phyloP scores from a whole-genome alignment of 2,797 vertebrate genomes.

The Helarctos malayanus region DNA sequence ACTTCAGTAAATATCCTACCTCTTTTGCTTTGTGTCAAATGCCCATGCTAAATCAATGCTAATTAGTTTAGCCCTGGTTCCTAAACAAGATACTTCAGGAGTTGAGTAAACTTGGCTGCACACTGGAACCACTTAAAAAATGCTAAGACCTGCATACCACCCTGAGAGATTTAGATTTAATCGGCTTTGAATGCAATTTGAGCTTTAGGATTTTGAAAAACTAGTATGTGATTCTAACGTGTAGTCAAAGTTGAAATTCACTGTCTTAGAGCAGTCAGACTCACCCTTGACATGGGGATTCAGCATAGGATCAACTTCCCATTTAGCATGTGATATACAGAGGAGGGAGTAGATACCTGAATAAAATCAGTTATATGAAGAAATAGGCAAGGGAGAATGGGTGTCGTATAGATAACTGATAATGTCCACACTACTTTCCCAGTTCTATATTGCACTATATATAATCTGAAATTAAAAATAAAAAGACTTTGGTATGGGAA shows the following conservation, averaged over 20 bases:
- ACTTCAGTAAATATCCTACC: neutral
- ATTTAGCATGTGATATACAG: neutral
- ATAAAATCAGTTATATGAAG: conserved; percentile 13
- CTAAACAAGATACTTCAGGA: neutral
- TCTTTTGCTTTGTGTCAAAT: neutral
- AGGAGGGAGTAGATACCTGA: neutral
- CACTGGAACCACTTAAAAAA: neutral
- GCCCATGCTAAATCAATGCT: neutral
- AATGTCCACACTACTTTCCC: neutral
- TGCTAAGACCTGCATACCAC: neutral
- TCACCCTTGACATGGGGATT: accelerated
- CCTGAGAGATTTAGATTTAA: neutral
- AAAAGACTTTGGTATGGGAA: neutral
- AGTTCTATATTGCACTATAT: neutral
- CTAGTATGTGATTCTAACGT: neutral
- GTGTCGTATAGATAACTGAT: neutral
- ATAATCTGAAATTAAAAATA: neutral
- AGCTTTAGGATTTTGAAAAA: neutral
- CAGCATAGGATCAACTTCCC: neutral
- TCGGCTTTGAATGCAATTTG: neutral
- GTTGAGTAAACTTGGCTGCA: neutral
- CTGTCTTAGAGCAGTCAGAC: neutral
- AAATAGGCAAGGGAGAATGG: neutral
- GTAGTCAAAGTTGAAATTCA: neutral
- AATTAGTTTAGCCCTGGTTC: neutral